Percentiles rank a stretch among this genome's conserved stretches.
Conservation (phyloP, 1,140 invertebrate species). For the Yoshiicerus persimilis region DNA sequence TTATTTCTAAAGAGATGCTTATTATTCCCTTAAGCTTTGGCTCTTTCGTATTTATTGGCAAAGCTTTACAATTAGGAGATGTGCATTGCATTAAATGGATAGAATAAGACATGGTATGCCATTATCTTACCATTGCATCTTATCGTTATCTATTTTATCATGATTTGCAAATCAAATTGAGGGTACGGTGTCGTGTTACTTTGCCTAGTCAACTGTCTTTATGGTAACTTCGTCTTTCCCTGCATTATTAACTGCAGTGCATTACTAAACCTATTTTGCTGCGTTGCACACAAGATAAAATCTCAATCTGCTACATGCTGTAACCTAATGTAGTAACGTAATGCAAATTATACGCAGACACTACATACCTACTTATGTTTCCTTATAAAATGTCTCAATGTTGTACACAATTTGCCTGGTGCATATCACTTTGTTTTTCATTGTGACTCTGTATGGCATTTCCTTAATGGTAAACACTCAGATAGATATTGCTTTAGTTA, state of each 20-base stretch:
- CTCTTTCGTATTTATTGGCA: neutral
- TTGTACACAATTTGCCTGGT: too few species aligned
- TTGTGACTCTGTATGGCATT: neutral
- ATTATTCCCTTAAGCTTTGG: neutral
- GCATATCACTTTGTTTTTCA: neutral
- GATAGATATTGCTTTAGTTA: too few species aligned
- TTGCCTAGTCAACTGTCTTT: neutral
- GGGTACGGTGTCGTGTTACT: neutral
- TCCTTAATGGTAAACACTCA: too few species aligned
- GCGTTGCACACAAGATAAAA: neutral
- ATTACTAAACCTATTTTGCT: neutral
- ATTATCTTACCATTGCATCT: neutral
- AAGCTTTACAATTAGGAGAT: neutral
- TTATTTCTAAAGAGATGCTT: neutral
- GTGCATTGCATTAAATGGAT: neutral
- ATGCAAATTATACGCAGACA: neutral
- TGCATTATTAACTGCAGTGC: neutral
- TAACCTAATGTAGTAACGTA: too few species aligned
- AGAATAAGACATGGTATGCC: neutral
- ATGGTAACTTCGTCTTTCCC: neutral
- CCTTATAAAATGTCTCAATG: too few species aligned
- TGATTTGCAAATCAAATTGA: neutral
- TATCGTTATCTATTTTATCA: neutral
- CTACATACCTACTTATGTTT: neutral
- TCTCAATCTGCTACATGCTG: neutral